Conservation (phyloP, 1,140 invertebrate species). For the Zaprionus ghesquierei region DNA sequence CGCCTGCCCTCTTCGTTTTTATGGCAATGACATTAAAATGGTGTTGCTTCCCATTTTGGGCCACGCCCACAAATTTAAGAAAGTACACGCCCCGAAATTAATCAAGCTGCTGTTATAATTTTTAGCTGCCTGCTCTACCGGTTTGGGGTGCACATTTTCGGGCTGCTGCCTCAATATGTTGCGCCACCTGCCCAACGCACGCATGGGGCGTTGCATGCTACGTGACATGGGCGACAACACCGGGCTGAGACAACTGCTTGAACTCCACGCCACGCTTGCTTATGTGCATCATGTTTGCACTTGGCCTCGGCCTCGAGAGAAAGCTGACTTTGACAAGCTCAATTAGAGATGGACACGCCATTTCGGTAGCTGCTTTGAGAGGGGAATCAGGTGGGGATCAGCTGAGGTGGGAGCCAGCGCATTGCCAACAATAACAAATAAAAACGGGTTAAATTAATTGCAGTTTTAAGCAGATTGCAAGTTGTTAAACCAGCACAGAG, state of each 20-base stretch:
- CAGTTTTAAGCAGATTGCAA: slow-evolving; percentile 77
- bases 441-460: slow-evolving; percentile 72
- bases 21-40: slow-evolving; percentile 46
- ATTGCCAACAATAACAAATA: slow-evolving; percentile 54
- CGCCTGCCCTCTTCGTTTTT: slow-evolving; percentile 1
- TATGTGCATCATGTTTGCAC: slow-evolving; percentile 26
- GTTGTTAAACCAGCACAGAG: slow-evolving; percentile 53
- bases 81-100: slow-evolving; percentile 67
- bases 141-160: slow-evolving; percentile 2
- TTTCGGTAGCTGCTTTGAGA: background rate
- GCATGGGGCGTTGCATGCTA: slow-evolving; percentile 19
- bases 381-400: no score
- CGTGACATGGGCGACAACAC: slow-evolving; percentile 59
- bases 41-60: slow-evolving; percentile 45
- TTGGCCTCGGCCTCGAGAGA: background rate
- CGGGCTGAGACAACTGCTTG: slow-evolving; percentile 19
- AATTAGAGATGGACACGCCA: slow-evolving; percentile 54
- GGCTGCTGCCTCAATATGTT: slow-evolving; percentile 38
- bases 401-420: slow-evolving; percentile 12
- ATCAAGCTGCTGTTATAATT: slow-evolving; percentile 77
- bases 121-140: slow-evolving; percentile 11
- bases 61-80: slow-evolving; percentile 72
- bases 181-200: slow-evolving; percentile 34
- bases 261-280: slow-evolving; percentile 1
- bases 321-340: slow-evolving; percentile 65